Base-by-base conservation (phyloP, 2,888 invertebrate genomes). In the Torymus auratus region DNA sequence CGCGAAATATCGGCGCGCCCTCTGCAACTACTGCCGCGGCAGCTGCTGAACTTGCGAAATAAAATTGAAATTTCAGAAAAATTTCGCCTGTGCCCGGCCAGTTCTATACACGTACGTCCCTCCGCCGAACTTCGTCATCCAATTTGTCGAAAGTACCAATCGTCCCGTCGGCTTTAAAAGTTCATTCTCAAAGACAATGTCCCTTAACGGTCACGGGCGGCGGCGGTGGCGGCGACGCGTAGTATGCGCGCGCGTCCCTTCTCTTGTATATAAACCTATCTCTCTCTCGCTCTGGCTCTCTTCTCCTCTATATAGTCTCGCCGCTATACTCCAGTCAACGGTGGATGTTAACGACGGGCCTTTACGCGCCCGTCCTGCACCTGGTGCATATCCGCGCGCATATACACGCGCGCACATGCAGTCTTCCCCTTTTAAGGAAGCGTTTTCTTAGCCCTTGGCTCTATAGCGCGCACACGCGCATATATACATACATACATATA, bases 281-380 rank as follows among this genome's bases (percentile, higher is more conserved):
- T 64, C 14, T 69, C 60, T 67, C 61, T 64, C 73, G 15, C 23
- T 78, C 55, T 75, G 14, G 65, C 58, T n/a, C 69, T 70, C 58
- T 61, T 17, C 41, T 60, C 68, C 28, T 28, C 28, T 28, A 28
- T 28, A 28, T 28, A 28, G 28, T 28, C 28, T 28, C 3, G 28
- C 28, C 28, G 28, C 7, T 28, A 4, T 28, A 28, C 28, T 28
- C 3, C 28, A 28, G 28, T 28, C 17, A 64, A n/a, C 28, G 62
- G 58, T 62, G 52, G 64, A 71, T 64, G 84, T 85, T 85, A 86
- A 86, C 83, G 83, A 84, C 74, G 79, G 78, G 74, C 76, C 85
- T 84, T 85, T 85, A 84, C 79, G 82, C 83, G 81, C 70, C 41
- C 76, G 79, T 78, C 80, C 73, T 72, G 82, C 86, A 86, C 86